Percentiles rank a stretch among this genome's conserved stretches.
Evolutionary conservation across 1,140 invertebrate genomes (phyloP).

Genomic region (Melitaea cinxia): DNA sequence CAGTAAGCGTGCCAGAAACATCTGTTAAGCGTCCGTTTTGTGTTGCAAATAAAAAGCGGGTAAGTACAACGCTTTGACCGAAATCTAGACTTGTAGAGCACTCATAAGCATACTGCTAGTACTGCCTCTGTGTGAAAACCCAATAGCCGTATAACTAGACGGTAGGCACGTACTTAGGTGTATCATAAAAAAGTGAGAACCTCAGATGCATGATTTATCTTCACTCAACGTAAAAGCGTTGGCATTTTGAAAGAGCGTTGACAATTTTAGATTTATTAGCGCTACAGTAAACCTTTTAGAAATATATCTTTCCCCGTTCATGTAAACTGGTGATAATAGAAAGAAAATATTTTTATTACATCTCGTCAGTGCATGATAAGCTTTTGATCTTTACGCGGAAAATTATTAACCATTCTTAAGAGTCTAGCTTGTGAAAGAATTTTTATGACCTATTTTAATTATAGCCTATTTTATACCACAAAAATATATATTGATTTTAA

Average conservation of each 20-base stretch:
- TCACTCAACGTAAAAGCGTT: conserved; percentile 10
- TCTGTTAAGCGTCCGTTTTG: conserved; percentile 18
- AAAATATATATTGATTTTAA: too few species aligned
- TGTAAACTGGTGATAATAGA: neutral
- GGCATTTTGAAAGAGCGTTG: conserved; percentile 13
- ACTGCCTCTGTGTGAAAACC: neutral
- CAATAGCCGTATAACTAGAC: conserved; percentile 4
- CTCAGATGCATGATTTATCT: conserved; percentile 21
- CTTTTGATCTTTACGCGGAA: conserved; percentile 7
- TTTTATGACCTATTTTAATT: conserved; percentile 7
- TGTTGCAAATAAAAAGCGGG: conserved; percentile 15
- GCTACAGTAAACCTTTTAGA: conserved; percentile 4
- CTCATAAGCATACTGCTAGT: conserved; percentile 6
- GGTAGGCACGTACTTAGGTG: conserved; percentile 1
- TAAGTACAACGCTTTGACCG: neutral
- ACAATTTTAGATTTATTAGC: conserved; percentile 27
- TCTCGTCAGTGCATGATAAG: neutral
- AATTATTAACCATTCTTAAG: neutral
- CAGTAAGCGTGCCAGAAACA: conserved; percentile 9
- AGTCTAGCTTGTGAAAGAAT: neutral
- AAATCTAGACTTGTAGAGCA: conserved; percentile 19
- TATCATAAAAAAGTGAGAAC: conserved; percentile 13
- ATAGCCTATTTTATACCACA: neutral
- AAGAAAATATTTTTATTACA: conserved; percentile 3
- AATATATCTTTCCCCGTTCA: neutral